Evolutionary conservation across 2,888 invertebrate genomes (phyloP).

Genomic region (Melipona bicolor): DNA sequence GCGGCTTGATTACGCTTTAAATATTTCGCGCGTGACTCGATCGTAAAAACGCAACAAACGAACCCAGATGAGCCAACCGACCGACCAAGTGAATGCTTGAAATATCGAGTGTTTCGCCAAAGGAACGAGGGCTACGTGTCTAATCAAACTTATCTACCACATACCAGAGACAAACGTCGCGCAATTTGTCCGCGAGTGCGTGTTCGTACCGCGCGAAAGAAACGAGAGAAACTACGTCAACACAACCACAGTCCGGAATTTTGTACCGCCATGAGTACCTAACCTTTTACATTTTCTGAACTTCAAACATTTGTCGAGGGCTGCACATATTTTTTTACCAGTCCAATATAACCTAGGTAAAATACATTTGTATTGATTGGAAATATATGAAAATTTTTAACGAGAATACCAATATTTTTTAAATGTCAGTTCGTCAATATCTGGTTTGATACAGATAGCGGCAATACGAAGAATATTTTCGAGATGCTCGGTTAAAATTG

Average conservation of each 20-base stretch:
- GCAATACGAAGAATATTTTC: too few species aligned
- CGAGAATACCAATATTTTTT: too few species aligned
- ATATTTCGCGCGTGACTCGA: not conserved
- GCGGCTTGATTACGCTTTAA: not conserved
- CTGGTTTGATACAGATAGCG: too few species aligned
- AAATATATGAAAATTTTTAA: too few species aligned
- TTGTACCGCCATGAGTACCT: not conserved
- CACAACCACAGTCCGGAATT: constrained; percentile 3
- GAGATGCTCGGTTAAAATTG: too few species aligned
- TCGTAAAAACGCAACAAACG: not conserved
- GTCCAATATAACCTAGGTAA: too few species aligned
- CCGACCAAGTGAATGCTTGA: not conserved
- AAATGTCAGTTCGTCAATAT: too few species aligned
- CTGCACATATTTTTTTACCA: too few species aligned
- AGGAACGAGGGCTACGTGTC: not conserved
- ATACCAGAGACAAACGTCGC: not conserved
- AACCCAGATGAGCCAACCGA: not conserved
- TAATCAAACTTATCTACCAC: not conserved
- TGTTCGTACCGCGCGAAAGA: not conserved
- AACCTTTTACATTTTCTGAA: too few species aligned
- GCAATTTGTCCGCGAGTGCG: not conserved
- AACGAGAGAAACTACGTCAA: not conserved
- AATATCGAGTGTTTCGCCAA: not conserved
- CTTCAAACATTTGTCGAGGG: too few species aligned
- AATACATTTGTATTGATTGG: too few species aligned